Percentiles rank a stretch among this genome's conserved stretches.
These are phyloP conservation scores for Acanthopagrus latus DNA, from an alignment of 2,797 vertebrate species.

Conservation along the genomic window DNA sequence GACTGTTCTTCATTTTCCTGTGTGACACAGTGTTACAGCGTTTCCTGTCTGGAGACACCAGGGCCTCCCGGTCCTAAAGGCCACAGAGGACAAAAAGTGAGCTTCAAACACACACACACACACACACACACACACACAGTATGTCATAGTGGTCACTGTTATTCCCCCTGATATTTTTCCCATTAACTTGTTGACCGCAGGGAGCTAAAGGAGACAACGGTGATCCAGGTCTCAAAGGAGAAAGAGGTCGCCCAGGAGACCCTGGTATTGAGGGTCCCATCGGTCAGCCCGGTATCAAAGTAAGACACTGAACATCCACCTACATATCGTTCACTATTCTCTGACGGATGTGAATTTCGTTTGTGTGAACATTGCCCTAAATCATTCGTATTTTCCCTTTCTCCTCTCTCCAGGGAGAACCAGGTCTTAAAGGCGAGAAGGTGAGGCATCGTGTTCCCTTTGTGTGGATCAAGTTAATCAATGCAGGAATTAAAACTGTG, in stretches of 20 bases:
- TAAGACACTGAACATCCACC: constrained; percentile 54
- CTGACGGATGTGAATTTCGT: not conserved
- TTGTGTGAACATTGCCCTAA: constrained; percentile 5
- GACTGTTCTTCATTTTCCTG: constrained; percentile 20
- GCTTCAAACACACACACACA: constrained; percentile 40
- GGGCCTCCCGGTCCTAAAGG: constrained; percentile 90
- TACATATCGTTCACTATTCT: not conserved
- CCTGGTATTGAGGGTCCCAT: constrained; percentile 89
- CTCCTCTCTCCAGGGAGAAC: constrained; percentile 80
- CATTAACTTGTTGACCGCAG: constrained; percentile 76
- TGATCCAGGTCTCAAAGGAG: constrained; percentile 87
- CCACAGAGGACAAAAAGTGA: constrained; percentile 95
- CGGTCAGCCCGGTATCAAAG: constrained; percentile 87
- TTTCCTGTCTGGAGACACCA: constrained; percentile 90
- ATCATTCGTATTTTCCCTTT: not conserved
- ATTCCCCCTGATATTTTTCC: constrained; percentile 15
- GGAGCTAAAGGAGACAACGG: constrained; percentile 97
- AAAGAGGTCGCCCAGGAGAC: constrained; percentile 84
- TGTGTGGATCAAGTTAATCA: constrained; percentile 2
- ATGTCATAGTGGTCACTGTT: not conserved
- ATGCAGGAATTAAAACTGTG: not conserved
- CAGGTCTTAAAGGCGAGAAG: constrained; percentile 84
- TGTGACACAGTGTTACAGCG: constrained; percentile 90
- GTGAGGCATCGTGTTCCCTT: constrained; percentile 59
- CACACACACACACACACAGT: not conserved